Base-by-base conservation (phyloP, 2,888 invertebrate species). In the Hypena proboscidalis region DNA sequence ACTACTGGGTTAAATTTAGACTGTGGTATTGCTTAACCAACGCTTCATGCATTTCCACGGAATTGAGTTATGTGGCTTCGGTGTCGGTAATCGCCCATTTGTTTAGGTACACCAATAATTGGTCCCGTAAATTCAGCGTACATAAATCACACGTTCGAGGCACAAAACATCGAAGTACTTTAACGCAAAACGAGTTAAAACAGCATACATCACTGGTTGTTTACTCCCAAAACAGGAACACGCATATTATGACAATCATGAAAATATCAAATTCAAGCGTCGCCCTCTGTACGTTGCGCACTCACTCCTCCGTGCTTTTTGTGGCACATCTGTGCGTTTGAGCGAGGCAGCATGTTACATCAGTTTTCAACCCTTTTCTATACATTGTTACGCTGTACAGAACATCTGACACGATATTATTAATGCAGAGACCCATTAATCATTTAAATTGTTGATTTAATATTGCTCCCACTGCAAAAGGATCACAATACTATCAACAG, bases 141-240 rank as follows among this genome's bases (percentile, higher is more conserved):
- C 69, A 83, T 79, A 81, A 81, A 81, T 80, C 78, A 68, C 74
- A 77, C 70, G 73, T 80, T 79, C 70, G 68, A 68, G 67, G 61
- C 70, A 68, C 71, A 76, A 79, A 79, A 75, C 71, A 76, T 74
- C 57, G 71, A 62, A 61, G 58, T 61, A 65, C 5, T 32, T 78
- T 70, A 59, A 67, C 67, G 63, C 68, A 68, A n/a, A 70, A 73
- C 73, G 70, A 75, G 69, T 71, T 68, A 50, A 64, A 63, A 72
- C 67, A 67, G 66, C 62, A 64, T 58, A 60, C 58, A 70, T 67
- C 67, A 62, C 50, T 36, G 42, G 48, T 54, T 55, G 47, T 55
- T 42, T 56, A 58, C 34, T 63, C 58, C 61, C 51, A 58, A 64
- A 70, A 66, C 58, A 58, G 62, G 40, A 56, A 46, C 37, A 49